A percentile compares a stretch with the other conserved stretches of the same genome.
These are phyloP conservation scores for Branchipolynoe longqiensis DNA, from an alignment of 2,888 invertebrate genomes.

Conservation along the genomic window DNA sequence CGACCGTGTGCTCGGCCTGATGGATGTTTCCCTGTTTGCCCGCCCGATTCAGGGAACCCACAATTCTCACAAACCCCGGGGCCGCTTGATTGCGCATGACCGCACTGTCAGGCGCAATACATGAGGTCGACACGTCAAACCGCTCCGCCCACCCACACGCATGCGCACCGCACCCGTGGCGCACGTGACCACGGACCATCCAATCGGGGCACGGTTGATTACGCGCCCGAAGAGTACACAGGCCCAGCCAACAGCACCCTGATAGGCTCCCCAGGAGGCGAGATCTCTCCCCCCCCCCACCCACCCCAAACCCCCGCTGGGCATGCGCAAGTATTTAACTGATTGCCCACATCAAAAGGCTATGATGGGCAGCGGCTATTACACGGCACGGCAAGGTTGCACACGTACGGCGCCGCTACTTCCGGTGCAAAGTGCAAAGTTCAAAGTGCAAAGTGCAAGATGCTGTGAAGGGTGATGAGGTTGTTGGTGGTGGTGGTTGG, in stretches of 20 bases:
- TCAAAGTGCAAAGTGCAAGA: no score
- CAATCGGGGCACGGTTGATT: slow-evolving; percentile 52
- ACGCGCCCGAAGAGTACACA: slow-evolving; percentile 40
- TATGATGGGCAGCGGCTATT: no score
- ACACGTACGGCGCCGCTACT: no score
- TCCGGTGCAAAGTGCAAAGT: no score
- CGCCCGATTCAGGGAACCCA: not conserved
- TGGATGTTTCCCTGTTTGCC: not conserved
- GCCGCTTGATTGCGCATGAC: slow-evolving; percentile 2
- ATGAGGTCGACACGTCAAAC: slow-evolving; percentile 22
- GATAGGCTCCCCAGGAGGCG: slow-evolving; percentile 44
- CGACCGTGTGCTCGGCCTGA: no score
- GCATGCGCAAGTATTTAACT: slow-evolving; percentile 47
- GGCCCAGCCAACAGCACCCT: slow-evolving; percentile 32
- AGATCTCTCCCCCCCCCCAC: no score
- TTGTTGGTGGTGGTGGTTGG: no score
- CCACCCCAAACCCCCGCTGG: slow-evolving; percentile 22
- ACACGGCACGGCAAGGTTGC: no score
- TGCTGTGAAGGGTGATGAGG: no score
- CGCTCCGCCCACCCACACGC: slow-evolving; percentile 8
- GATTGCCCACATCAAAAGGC: slow-evolving; percentile 45
- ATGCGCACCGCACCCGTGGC: slow-evolving; percentile 1
- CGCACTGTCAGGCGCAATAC: slow-evolving; percentile 20
- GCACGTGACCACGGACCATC: slow-evolving; percentile 54
- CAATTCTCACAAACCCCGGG: not conserved